These are phyloP conservation scores for Penaeus chinensis DNA, from an alignment of 1,140 invertebrate species.

Conservation along the genomic window DNA sequence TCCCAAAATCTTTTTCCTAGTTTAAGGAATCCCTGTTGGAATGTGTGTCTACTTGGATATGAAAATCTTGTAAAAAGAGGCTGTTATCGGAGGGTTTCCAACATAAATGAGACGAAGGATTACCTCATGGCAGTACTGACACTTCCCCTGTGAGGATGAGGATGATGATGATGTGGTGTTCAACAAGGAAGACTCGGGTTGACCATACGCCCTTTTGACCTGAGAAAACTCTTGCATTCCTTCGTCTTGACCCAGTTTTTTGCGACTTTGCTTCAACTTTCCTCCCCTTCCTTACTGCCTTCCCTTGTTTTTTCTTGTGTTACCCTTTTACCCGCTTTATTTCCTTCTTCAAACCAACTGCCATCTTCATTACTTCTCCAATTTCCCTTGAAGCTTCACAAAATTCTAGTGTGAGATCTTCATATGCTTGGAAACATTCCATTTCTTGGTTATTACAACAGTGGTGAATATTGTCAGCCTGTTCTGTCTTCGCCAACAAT, in stretches of 20 bases:
- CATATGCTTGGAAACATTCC: conserved; percentile 16
- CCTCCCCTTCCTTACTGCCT: background rate
- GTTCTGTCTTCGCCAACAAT: conserved; percentile 15
- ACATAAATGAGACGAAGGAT: conserved; percentile 17
- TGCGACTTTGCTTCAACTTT: conserved; percentile 19
- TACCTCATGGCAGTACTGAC: conserved; percentile 35
- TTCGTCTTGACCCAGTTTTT: conserved; percentile 25
- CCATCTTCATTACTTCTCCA: conserved; percentile 27
- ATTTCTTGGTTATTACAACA: conserved; percentile 13
- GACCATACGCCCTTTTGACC: conserved; percentile 7
- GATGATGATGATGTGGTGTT: background rate
- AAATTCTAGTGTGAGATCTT: conserved; percentile 30
- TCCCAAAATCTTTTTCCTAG: too few relatives aligned
- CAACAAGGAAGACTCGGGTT: conserved; percentile 8
- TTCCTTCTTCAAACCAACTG: conserved; percentile 29
- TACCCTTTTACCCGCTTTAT: conserved; percentile 1
- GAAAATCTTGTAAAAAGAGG: too few relatives aligned
- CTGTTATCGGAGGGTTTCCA: conserved; percentile 5
- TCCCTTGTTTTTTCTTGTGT: too few relatives aligned
- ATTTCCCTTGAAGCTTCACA: conserved; percentile 21
- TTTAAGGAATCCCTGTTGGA: too few relatives aligned
- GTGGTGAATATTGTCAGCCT: conserved; percentile 18
- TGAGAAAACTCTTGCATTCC: conserved; percentile 25
- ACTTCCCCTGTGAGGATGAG: conserved; percentile 22
- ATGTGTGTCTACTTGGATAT: too few relatives aligned